These are phyloP conservation scores for Salvelinus fontinalis DNA, from an alignment of 2,113 vertebrate genomes.

Conservation along the genomic window DNA sequence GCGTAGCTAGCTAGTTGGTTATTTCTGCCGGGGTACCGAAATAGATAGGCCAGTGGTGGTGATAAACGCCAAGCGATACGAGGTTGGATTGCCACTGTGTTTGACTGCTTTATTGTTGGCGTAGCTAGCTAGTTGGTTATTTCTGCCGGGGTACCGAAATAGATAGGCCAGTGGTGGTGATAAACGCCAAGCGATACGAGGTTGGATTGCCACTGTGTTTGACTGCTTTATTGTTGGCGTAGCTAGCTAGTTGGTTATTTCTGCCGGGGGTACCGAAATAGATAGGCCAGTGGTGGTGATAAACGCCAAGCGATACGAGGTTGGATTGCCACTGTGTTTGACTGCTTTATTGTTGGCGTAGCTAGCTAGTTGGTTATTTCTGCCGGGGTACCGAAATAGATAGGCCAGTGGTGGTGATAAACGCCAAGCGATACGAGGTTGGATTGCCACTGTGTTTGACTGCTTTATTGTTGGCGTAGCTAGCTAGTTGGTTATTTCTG, in stretches of 20 bases:
- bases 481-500: conserved; percentile 16
- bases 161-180: conserved; percentile 43
- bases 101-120: conserved; percentile 28
- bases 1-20: conserved; percentile 4
- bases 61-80: conserved; percentile 51
- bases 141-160: conserved; percentile 38
- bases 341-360: conserved; percentile 21
- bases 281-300: conserved; percentile 42
- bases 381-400: conserved; percentile 50
- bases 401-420: conserved; percentile 41
- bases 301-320: conserved; percentile 47
- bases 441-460: conserved; percentile 9
- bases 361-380: conserved; percentile 16
- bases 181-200: conserved; percentile 48
- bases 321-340: conserved; percentile 11
- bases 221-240: conserved; percentile 25
- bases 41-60: conserved; percentile 43
- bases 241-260: conserved; percentile 16
- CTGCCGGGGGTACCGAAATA: conserved; percentile 44
- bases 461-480: conserved; percentile 23
- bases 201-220: conserved; percentile 15
- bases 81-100: conserved; percentile 19
- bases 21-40: conserved; percentile 36
- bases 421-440: conserved; percentile 41
- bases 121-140: conserved; percentile 15